Evolutionary conservation across 2,797 vertebrate genomes (phyloP).

Genomic region (Arrhamphus sclerolepis): DNA sequence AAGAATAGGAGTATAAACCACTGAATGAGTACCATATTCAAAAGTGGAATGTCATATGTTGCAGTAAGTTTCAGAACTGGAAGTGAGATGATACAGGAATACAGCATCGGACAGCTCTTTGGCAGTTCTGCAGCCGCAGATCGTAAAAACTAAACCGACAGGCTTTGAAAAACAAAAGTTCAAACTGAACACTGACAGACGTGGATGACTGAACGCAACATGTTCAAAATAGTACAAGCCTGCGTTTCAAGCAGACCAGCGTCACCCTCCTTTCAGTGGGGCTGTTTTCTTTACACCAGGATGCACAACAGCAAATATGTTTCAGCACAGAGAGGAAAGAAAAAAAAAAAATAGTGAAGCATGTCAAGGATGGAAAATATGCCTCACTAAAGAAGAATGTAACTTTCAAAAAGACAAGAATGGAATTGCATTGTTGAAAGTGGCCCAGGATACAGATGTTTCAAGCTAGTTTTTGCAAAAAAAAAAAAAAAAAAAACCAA

Average conservation of each 20-base stretch:
- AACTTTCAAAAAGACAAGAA: conserved; percentile 27
- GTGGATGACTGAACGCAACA: conserved; percentile 23
- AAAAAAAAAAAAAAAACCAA: too few species aligned
- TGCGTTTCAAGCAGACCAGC: too few species aligned
- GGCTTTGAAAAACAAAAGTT: conserved; percentile 20
- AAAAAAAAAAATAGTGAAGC: conserved; percentile 9
- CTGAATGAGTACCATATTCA: conserved; percentile 47
- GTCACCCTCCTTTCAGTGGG: conserved; percentile 18
- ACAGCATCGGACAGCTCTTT: conserved; percentile 53
- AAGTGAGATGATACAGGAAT: conserved; percentile 67
- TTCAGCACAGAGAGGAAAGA: conserved; percentile 14
- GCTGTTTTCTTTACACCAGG: conserved; percentile 1
- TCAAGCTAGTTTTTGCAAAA: conserved; percentile 33
- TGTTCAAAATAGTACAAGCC: background rate
- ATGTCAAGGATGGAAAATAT: conserved; percentile 55
- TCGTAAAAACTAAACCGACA: conserved; percentile 24
- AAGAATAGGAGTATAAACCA: conserved; percentile 42
- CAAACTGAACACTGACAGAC: conserved; percentile 21
- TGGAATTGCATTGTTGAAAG: conserved; percentile 12
- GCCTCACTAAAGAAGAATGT: conserved; percentile 49
- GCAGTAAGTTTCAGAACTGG: conserved; percentile 36
- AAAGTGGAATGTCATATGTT: conserved; percentile 60
- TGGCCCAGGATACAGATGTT: conserved; percentile 17
- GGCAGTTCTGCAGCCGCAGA: conserved; percentile 39
- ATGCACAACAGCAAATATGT: conserved; percentile 38